Evolutionary conservation across 2,113 vertebrate species (phyloP).

Genomic region (Xenopus borealis): DNA sequence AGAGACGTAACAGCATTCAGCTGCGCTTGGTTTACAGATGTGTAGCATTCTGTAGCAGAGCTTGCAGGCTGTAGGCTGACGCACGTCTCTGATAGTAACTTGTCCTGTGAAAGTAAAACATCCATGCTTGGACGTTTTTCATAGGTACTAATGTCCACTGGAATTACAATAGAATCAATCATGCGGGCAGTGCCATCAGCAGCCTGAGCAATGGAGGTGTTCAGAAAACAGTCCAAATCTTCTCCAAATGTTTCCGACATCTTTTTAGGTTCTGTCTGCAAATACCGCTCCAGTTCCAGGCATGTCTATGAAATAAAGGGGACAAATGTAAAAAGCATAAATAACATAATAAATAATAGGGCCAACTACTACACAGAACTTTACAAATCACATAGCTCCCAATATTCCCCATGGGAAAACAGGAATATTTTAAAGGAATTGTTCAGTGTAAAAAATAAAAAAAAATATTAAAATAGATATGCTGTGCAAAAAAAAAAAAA

Average conservation of each 20-base stretch:
- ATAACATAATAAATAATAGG: background rate
- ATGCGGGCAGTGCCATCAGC: constrained; percentile 77
- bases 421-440: too few relatives aligned
- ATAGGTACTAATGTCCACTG: constrained; percentile 64
- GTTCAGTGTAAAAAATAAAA: too few relatives aligned
- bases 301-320: constrained; percentile 75
- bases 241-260: constrained; percentile 90
- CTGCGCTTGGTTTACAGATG: constrained; percentile 87
- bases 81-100: constrained; percentile 71
- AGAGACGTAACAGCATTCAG: constrained; percentile 95
- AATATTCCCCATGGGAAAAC: too few relatives aligned
- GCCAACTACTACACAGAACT: too few relatives aligned
- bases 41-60: constrained; percentile 69
- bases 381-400: too few relatives aligned
- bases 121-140: constrained; percentile 74
- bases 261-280: constrained; percentile 92
- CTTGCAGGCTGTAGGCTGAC: constrained; percentile 71
- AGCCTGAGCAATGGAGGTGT: constrained; percentile 76
- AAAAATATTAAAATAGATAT: too few relatives aligned
- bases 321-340: too few relatives aligned
- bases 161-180: constrained; percentile 76
- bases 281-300: constrained; percentile 93
- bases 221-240: constrained; percentile 88
- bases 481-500: too few relatives aligned
- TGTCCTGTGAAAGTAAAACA: constrained; percentile 74